Evolutionary conservation across 2,888 invertebrate species (phyloP).

Genomic region (Pocota personata): DNA sequence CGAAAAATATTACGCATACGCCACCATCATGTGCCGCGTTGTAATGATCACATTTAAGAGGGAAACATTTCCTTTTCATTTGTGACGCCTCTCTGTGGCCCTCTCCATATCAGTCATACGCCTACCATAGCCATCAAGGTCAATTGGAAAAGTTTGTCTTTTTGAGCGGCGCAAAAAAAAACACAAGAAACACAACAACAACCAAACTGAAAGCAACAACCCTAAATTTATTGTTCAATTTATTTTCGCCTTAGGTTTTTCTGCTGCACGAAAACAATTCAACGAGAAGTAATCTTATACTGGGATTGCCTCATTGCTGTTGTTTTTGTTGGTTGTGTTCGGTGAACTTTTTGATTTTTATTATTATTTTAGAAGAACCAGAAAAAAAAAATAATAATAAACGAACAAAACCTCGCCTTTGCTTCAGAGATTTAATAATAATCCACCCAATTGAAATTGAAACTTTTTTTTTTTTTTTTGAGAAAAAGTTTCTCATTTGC

Average conservation of each 20-base stretch:
- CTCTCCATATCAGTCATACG: neutral
- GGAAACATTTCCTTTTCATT: constrained; percentile 32
- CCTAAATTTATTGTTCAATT: constrained; percentile 69
- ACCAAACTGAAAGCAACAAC: constrained; percentile 45
- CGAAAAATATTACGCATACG: constrained; percentile 61
- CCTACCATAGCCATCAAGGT: constrained; percentile 59
- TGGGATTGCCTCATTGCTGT: constrained; percentile 30
- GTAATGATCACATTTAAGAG: constrained; percentile 37
- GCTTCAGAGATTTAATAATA: constrained; percentile 57
- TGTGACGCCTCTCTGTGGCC: constrained; percentile 11
- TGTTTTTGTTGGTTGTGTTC: constrained; percentile 6
- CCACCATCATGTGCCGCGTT: constrained; percentile 38
- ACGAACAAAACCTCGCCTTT: constrained; percentile 37
- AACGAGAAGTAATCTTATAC: constrained; percentile 60
- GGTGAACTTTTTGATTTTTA: constrained; percentile 58
- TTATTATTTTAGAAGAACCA: constrained; percentile 38
- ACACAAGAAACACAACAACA: neutral
- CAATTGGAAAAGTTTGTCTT: constrained; percentile 68
- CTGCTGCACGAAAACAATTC: constrained; percentile 58
- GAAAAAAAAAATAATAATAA: constrained; percentile 4
- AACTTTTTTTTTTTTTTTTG: constrained; percentile 20
- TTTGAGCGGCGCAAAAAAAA: constrained; percentile 13
- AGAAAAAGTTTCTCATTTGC: constrained; percentile 6
- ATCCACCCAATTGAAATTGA: constrained; percentile 65
- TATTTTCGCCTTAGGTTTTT: constrained; percentile 66